Evolutionary conservation across 2,888 invertebrate genomes (phyloP), one percentile per base, ranked within the genome.

Genomic region (Charanyca ferruginea): DNA sequence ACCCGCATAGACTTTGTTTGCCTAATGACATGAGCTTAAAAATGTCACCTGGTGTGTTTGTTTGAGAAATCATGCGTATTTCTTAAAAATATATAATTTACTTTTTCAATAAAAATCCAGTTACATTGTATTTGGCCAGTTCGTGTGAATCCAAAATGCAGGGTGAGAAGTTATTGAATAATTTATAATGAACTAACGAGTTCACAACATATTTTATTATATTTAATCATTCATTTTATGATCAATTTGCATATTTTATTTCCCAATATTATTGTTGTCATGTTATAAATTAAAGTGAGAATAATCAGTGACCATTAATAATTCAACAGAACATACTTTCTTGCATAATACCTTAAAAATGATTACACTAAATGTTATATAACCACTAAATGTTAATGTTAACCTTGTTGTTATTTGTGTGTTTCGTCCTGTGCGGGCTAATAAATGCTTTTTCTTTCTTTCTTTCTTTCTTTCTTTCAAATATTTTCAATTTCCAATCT

Each of bases 231-330:
- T 69, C 9, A 57, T 62, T 62, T 76, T 57, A 45, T 57, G 44
- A 55, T 45, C 41, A 60, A 78, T 73, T 60, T 63, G 53, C 78
- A 63, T 73, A 67, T 52, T 45, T 53, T 8, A n/a, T 58, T 53
- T 53, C 53, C 45, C 55, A 57, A 60, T 51, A 72, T 52, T 25
- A 57, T 62, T 59, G 44, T 28, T 41, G 23, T 35, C 32, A 13
- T 57, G n/a, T 20, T 51, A 59, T 76, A 74, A 76, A 76, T 79
- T 62, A 61, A 22, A 48, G n/a, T 48, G 58, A n/a, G 69, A n/a
- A 55, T 74, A 59, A 74, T 69, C 42, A 52, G 35, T 49, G 16
- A 18, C 22, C 42, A 25, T 62, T 35, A 51, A 45, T 72, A 63
- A 47, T 6, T 59, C 3, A 22, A 53, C 35, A 59, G 20, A 51